A percentile compares a stretch with the other conserved stretches of the same genome.
Evolutionary conservation across 2,888 invertebrate genomes (phyloP).

Genomic region (Aporophyla lueneburgensis): DNA sequence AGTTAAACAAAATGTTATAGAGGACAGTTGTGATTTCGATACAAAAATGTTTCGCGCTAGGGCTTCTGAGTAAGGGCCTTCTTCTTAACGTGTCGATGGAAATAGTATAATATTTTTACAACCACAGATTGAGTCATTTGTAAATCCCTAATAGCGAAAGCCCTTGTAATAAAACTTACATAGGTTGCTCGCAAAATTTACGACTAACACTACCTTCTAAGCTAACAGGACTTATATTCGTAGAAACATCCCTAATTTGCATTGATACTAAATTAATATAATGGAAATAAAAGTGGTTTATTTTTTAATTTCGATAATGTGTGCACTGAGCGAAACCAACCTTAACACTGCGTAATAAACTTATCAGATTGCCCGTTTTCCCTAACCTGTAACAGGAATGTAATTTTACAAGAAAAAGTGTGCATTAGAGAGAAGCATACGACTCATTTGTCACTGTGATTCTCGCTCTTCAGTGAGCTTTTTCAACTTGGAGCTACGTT

Average conservation of each 20-base stretch:
- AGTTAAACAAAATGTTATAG: too few relatives aligned
- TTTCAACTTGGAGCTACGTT: background rate
- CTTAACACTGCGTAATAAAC: too few relatives aligned
- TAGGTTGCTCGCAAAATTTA: too few relatives aligned
- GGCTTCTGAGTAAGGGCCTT: background rate
- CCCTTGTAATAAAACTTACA: too few relatives aligned
- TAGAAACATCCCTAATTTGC: constrained; percentile 31
- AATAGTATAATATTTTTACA: too few relatives aligned
- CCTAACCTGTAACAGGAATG: background rate
- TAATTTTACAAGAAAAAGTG: constrained; percentile 27
- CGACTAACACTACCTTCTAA: constrained; percentile 1
- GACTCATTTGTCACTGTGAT: constrained; percentile 28
- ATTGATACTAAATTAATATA: background rate
- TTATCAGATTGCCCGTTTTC: background rate
- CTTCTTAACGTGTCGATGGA: background rate
- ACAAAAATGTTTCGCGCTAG: too few relatives aligned
- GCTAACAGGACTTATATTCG: background rate
- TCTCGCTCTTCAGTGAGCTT: constrained; percentile 15
- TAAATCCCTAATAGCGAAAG: background rate
- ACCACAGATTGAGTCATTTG: background rate
- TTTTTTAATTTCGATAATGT: background rate
- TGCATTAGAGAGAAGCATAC: background rate
- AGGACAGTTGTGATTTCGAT: too few relatives aligned
- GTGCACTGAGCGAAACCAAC: background rate
- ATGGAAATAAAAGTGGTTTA: background rate